Evolutionary conservation across 2,888 invertebrate species (phyloP), one percentile per base, ranked within the genome.

Genomic region (Bursaphelenchus okinawaensis): DNA sequence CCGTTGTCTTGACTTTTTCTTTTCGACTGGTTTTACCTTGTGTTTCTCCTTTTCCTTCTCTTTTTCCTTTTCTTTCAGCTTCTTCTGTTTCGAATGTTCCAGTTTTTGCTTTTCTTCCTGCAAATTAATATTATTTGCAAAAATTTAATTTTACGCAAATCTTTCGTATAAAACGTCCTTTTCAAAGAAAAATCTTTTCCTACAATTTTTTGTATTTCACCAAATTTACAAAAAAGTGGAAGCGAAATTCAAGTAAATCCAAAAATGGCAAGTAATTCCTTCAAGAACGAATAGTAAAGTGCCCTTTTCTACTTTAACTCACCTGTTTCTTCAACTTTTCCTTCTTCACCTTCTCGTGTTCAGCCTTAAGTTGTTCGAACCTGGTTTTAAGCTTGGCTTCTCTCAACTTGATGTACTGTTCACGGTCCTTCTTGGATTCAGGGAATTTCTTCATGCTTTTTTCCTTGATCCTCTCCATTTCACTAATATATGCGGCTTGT

Each of bases 41-140:
- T 61, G 65, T 55, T 68, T 54, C 6, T 64, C 67, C 68, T 66
- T 69, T 2, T 52, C 52, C n/a, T 61, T 24, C 29, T 55, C 29
- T 26, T 69, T 54, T 27, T 68, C 67, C 31, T 50, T 69, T 55
- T 65, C 62, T 19, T 68, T 65, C 31, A 64, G 51, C 31, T 68
- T 58, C 26, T 65, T 50, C 28, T 68, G 57, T 52, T 68, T 60
- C 28, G 57, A 40, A 16, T 9, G 2, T 28, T 62, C 23, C 57
- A 12, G 20, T 7, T 55, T 60, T 16, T 23, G 24, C 62, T 62
- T 55, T 26, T 62, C 62, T 19, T 58, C 26, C 63, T 63, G n/a
- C 12, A 40, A 40, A 40, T 40, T 16, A 40, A 40, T 1, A 4
- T 4, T 4, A 40, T n/a, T n/a, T n/a, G n/a, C n/a, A n/a, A n/a